Evolutionary conservation across 2,797 vertebrate species (phyloP).

Genomic region (Oryzias dopingdopingensis): DNA sequence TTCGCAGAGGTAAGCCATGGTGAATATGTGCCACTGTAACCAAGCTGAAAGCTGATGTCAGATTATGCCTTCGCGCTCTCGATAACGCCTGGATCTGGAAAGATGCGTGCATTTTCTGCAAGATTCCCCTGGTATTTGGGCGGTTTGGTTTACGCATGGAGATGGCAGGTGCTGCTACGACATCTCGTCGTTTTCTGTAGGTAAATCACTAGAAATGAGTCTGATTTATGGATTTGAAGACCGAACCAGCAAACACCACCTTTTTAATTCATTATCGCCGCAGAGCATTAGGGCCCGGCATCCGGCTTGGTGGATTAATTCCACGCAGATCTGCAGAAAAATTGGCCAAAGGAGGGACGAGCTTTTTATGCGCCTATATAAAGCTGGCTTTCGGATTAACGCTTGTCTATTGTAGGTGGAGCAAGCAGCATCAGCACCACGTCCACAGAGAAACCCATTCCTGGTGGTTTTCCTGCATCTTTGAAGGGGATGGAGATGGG

Average conservation of each 20-base stretch:
- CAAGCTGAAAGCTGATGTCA: conserved; percentile 10
- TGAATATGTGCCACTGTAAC: conserved; percentile 23
- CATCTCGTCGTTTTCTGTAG: not conserved
- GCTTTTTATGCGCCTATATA: conserved; percentile 46
- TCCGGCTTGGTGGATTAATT: conserved; percentile 37
- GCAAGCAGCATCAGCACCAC: conserved; percentile 25
- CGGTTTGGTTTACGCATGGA: conserved; percentile 9
- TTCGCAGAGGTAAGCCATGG: conserved; percentile 74
- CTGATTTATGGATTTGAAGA: conserved; percentile 5
- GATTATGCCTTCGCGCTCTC: not conserved
- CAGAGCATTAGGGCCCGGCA: conserved; percentile 36
- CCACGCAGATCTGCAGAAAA: conserved; percentile 53
- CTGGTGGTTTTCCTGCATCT: conserved; percentile 11
- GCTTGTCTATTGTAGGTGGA: conserved; percentile 58
- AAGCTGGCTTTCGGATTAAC: conserved; percentile 60
- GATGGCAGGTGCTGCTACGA: conserved; percentile 52
- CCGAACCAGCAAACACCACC: not conserved
- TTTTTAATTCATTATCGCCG: conserved; percentile 36
- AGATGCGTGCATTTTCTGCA: conserved; percentile 3
- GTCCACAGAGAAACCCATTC: conserved; percentile 12
- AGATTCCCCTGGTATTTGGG: conserved; percentile 5
- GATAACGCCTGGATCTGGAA: not conserved
- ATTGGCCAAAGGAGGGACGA: conserved; percentile 65
- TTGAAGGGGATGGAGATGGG: conserved; percentile 37
- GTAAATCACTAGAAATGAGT: conserved; percentile 5